Conservation (phyloP, 2,797 vertebrate species). For the Hyperoplus lanceolatus region DNA sequence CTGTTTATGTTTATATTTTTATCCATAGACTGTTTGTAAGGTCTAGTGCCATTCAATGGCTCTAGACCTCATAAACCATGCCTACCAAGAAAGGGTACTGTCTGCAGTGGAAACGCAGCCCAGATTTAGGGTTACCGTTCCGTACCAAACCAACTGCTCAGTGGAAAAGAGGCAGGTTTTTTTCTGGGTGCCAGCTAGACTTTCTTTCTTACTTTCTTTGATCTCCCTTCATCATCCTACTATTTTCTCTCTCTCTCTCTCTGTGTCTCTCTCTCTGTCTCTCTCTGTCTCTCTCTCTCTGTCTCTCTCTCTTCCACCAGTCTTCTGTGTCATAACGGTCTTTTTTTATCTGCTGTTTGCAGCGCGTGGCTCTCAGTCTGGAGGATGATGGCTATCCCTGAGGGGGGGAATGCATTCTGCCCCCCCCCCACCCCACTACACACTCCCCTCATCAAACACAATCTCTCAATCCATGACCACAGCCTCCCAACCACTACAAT, state of each 20-base stretch:
- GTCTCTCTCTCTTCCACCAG: constrained; percentile 25
- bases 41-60: no score
- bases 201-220: neutral
- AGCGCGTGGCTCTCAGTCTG: constrained; percentile 97
- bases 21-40: no score
- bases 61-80: no score
- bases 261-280: neutral
- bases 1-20: no score
- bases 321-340: constrained; percentile 71
- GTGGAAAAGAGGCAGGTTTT: constrained; percentile 1
- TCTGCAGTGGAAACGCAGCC: no score
- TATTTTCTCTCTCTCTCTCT: constrained; percentile 5
- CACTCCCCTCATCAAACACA: constrained; percentile 2
- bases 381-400: constrained; percentile 97
- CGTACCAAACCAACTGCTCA: no score
- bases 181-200: constrained; percentile 17
- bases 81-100: no score
- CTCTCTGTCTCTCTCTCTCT: no score
- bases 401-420: constrained; percentile 78
- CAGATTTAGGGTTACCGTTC: no score
- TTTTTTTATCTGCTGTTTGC: constrained; percentile 88
- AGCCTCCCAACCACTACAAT: constrained; percentile 72
- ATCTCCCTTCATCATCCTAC: constrained; percentile 3
- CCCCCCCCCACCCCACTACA: constrained; percentile 2
- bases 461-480: constrained; percentile 50